Evolutionary conservation across 1,140 invertebrate species (phyloP).

Genomic region (Akabosia matsudoensis): DNA sequence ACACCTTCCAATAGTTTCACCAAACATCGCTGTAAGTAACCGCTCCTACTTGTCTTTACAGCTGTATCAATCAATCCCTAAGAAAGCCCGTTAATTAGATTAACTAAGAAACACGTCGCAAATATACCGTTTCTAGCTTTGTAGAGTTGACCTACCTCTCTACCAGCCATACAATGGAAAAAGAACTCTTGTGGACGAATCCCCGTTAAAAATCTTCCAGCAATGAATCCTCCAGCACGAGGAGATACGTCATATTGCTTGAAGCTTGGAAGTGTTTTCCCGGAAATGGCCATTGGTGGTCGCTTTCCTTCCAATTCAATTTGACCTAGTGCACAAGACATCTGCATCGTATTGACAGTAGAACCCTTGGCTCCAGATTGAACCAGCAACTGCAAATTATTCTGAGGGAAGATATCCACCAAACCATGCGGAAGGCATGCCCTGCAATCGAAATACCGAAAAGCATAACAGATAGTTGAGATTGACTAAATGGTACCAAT

Average conservation of each 20-base stretch:
- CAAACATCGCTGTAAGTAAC: slow-evolving; percentile 95
- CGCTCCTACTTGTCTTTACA: slow-evolving; percentile 88
- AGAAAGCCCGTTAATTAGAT: neutral
- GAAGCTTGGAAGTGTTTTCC: slow-evolving; percentile 89
- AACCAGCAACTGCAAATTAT: slow-evolving; percentile 97
- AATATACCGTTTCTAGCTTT: too few species aligned
- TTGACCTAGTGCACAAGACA: slow-evolving; percentile 93
- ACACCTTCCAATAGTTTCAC: slow-evolving; percentile 98
- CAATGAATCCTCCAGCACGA: slow-evolving; percentile 92
- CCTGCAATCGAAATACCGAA: slow-evolving; percentile 52
- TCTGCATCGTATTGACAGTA: slow-evolving; percentile 93
- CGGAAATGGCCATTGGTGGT: slow-evolving; percentile 90
- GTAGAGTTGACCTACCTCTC: slow-evolving; percentile 67
- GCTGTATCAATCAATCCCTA: slow-evolving; percentile 68
- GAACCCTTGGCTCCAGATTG: slow-evolving; percentile 97
- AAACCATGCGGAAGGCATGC: slow-evolving; percentile 77
- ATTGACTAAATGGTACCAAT: too few species aligned
- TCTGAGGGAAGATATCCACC: slow-evolving; percentile 81
- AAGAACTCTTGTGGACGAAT: slow-evolving; percentile 97
- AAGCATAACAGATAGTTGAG: too few species aligned
- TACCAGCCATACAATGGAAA: slow-evolving; percentile 99
- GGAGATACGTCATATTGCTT: slow-evolving; percentile 84
- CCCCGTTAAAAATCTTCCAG: slow-evolving; percentile 93
- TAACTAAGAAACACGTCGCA: slow-evolving; percentile 4
- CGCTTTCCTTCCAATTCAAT: slow-evolving; percentile 97